Base-by-base conservation (phyloP, 2,113 vertebrate genomes). In the Hypocryptadius cinnamomeus region DNA sequence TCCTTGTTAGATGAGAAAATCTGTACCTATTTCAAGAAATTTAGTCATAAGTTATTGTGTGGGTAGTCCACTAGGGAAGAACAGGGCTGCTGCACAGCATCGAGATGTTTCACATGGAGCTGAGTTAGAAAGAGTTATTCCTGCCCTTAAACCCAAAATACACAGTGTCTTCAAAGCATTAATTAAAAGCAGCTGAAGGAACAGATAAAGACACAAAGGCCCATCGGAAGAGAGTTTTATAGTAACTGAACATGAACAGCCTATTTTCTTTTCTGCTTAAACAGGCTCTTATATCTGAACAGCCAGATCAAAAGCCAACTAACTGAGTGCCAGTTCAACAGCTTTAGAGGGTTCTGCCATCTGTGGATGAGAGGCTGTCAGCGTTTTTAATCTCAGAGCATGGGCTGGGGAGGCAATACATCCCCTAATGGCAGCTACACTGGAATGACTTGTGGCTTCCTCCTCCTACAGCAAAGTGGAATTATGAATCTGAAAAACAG, bases 121-220 rank as follows among this genome's bases (percentile, higher is more conserved):
- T 80, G 76, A 92, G 69, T 66, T 70, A 69, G 37, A 90, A 93
- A 81, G 53, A 76, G 39, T 81, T 87, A 78, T 70, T 93, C 61
- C 84, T 20, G 5, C 31, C 71, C 82, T 92, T 78, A 92, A 96
- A 88, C 82, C 50, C 84, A 76, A 92, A 96, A 95, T 56, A 70
- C 63, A 63, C 2, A 1, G 17, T 77, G 47, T 64, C 79, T 89
- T 95, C 88, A 92, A 94, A 93, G 64, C 44, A 51, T 94, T 95
- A 94, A 93, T 94, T 94, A 94, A 88, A 95, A 89, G 54, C 79
- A 93, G 80, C 81, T 95, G 91, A 95, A 94, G 74, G 87, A 93
- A 78, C 44, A 87, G 89, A 92, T 93, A 96, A 91, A 91, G 85
- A 79, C 66, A 66, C 65, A 92, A 92, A 96, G 44, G 48, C 64